Conservation (phyloP, 2,797 vertebrate genomes). For the Cyclopterus lumpus region DNA sequence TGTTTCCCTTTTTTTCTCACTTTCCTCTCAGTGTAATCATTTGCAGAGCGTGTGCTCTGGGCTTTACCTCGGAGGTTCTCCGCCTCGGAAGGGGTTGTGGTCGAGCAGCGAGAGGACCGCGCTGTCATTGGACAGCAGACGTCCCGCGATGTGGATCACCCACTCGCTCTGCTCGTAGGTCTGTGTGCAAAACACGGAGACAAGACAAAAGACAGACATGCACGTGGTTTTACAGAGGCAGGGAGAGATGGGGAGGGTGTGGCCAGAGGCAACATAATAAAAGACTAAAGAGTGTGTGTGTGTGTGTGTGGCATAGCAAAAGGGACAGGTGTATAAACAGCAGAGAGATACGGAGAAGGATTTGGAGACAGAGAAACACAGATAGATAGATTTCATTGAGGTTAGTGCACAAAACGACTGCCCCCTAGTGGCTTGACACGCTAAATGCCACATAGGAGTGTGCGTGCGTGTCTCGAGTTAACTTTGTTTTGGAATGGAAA, state of each 20-base stretch:
- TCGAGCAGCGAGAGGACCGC: conserved; percentile 86
- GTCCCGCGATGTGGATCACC: conserved; percentile 94
- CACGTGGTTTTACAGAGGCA: not conserved
- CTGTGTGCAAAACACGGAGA: conserved; percentile 68
- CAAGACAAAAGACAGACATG: not conserved
- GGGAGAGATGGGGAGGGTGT: not conserved
- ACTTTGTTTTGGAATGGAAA: not conserved
- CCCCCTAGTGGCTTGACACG: conserved; percentile 20
- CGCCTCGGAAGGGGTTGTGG: conserved; percentile 87
- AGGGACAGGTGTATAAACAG: not conserved
- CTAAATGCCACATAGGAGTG: not conserved
- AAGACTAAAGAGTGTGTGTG: not conserved
- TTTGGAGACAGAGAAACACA: not conserved
- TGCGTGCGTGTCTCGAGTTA: too few species aligned
- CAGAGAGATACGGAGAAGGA: not conserved
- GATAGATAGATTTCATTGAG: not conserved
- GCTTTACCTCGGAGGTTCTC: conserved; percentile 86
- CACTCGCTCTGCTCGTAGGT: conserved; percentile 97
- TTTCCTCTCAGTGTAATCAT: not conserved
- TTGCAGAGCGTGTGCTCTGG: not conserved
- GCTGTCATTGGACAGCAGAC: conserved; percentile 91
- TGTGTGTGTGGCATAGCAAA: not conserved
- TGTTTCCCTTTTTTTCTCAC: not conserved
- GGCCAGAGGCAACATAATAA: not conserved
- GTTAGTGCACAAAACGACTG: conserved; percentile 2